Evolutionary conservation across 2,888 invertebrate genomes (phyloP).

Genomic region (Cybosia mesomella): DNA sequence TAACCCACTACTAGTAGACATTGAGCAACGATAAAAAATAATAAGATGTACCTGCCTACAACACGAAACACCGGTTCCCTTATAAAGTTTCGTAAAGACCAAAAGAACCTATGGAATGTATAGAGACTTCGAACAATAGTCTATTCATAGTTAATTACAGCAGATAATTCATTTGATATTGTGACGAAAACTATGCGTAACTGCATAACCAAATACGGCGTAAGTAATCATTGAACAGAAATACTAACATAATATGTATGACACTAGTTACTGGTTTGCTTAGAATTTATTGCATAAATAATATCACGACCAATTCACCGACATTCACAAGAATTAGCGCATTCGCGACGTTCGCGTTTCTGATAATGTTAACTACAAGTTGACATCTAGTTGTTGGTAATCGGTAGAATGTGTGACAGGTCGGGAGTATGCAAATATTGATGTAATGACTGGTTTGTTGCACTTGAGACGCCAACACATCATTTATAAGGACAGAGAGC

Average conservation of each 20-base stretch:
- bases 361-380: not conserved
- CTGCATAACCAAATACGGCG: not conserved
- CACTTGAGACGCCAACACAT: slow-evolving; percentile 32
- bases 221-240: not conserved
- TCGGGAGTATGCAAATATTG: slow-evolving; percentile 13
- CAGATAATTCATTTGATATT: slow-evolving; percentile 41
- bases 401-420: not conserved
- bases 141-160: slow-evolving; percentile 49
- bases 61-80: slow-evolving; percentile 20
- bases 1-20: not conserved
- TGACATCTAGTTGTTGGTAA: slow-evolving; percentile 7
- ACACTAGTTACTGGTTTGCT: not conserved
- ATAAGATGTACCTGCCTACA: slow-evolving; percentile 2
- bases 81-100: slow-evolving; percentile 41
- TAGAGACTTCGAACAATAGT: slow-evolving; percentile 42
- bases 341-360: not conserved
- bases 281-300: slow-evolving; percentile 51
- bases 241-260: not conserved
- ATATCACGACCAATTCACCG: slow-evolving; percentile 20
- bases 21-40: slow-evolving; percentile 11
- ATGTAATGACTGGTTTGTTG: not conserved
- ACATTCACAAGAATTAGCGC: slow-evolving; percentile 24
- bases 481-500: not conserved
- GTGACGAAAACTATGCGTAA: slow-evolving; percentile 37
- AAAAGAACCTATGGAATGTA: slow-evolving; percentile 29